Evolutionary conservation across 2,888 invertebrate genomes (phyloP).

Genomic region (Tipula confusa): DNA sequence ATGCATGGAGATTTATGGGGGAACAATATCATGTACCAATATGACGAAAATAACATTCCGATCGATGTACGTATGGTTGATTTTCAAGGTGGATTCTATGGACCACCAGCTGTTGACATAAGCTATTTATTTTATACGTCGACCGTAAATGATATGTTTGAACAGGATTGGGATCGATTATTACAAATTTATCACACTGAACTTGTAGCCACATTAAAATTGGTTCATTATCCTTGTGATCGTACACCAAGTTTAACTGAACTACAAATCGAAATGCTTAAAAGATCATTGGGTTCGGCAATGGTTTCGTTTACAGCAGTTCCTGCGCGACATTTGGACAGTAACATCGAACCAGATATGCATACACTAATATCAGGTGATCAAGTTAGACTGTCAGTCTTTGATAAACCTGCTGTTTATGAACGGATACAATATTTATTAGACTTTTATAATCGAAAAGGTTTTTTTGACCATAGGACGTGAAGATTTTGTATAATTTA

Average conservation of each 20-base stretch:
- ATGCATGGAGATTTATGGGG: slow-evolving; percentile 49
- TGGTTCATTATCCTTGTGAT: neutral
- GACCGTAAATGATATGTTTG: neutral
- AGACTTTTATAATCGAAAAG: neutral
- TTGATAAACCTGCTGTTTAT: neutral
- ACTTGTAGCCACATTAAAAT: neutral
- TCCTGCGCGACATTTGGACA: neutral
- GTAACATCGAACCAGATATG: neutral
- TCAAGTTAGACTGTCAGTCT: neutral
- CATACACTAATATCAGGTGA: neutral
- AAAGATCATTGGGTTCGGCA: neutral
- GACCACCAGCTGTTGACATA: neutral
- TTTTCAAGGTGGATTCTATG: neutral
- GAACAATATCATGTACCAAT: slow-evolving; percentile 48
- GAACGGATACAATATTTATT: neutral
- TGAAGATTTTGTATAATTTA: no score
- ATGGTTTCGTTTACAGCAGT: neutral
- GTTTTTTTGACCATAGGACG: slow-evolving; percentile 3
- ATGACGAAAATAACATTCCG: slow-evolving; percentile 39
- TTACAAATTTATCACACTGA: neutral
- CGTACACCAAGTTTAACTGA: neutral
- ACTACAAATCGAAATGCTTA: neutral
- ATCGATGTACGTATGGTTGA: slow-evolving; percentile 40
- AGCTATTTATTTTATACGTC: neutral
- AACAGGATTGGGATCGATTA: neutral